Evolutionary conservation across 2,113 vertebrate species (phyloP), one percentile per base, ranked within the genome.

Genomic region (Tamias sibiricus): DNA sequence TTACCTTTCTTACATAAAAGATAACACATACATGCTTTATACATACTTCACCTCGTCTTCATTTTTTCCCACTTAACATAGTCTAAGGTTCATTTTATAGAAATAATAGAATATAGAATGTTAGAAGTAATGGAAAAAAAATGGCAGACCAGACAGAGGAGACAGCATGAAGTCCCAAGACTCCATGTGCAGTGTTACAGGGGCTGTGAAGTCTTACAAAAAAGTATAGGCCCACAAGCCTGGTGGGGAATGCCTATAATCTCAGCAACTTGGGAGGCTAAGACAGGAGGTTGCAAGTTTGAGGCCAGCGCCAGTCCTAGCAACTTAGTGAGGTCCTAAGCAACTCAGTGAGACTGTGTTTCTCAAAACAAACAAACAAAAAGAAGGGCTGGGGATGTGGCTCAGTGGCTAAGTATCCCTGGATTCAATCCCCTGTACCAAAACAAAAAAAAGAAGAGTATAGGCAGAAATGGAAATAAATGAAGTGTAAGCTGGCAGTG

Each of bases 381-480:
- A 69, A 32, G 35, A n/a, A 69, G 32, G 66, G 16, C 35, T 69
- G 66, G 16, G 66, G 35, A 35, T 69, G 35, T 69, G 17, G 35
- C 32, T 68, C 32, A 17, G 66, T 35, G 66, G 32, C n/a, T 35
- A 13, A 66, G 16, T n/a, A 30, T 22, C 13, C 32, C 66, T n/a
- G 32, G 20, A 32, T n/a, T 68, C 16, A 35, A n/a, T n/a, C 28
- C 12, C 64, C 32, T 35, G 32, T 68, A 57, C 54, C 54, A 14
- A 14, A 52, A 52, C n/a, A n/a, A n/a, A 52, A 52, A 52, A 52
- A 52, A 47, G 8, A 16, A 52, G 62, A 44, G 6, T 76, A 1
- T 44, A 90, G 68, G 37, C 84, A 94, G 32, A 95, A 86, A 30
- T 75, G 17, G 80, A 89, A 90, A 95, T 35, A 75, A 44, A 32